Conservation (phyloP, 92 coral and sea anemone species). For the Plumapathes pennacea region DNA sequence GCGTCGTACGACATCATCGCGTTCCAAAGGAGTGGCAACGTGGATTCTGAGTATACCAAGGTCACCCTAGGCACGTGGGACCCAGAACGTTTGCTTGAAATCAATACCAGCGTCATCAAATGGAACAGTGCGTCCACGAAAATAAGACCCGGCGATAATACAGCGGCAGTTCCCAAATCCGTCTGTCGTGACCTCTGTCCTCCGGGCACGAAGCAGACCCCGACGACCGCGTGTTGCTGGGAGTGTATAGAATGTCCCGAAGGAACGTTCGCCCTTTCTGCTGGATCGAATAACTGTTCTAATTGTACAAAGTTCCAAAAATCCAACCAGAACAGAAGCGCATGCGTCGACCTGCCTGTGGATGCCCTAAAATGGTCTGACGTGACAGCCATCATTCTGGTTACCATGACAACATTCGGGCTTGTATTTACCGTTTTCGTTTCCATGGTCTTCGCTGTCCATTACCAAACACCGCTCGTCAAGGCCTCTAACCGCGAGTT, state of each 20-base stretch:
- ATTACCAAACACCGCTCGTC: slow-evolving; percentile 56
- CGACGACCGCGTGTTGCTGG: slow-evolving; percentile 69
- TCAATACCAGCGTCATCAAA: slow-evolving; percentile 26
- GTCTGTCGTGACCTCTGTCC: slow-evolving; percentile 64
- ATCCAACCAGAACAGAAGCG: slow-evolving; percentile 38
- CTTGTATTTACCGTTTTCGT: slow-evolving; percentile 27
- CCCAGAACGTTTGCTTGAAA: slow-evolving; percentile 15
- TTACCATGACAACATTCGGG: slow-evolving; percentile 33
- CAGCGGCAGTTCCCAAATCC: slow-evolving; percentile 43
- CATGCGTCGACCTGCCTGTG: slow-evolving; percentile 60
- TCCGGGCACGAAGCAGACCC: slow-evolving; percentile 62
- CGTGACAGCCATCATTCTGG: slow-evolving; percentile 40
- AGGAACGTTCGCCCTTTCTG: slow-evolving; percentile 29
- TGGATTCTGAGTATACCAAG: slow-evolving; percentile 21
- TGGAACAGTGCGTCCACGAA: slow-evolving; percentile 51
- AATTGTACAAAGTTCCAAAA: slow-evolving; percentile 45
- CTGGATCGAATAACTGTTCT: slow-evolving; percentile 54
- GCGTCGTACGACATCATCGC: slow-evolving; percentile 64
- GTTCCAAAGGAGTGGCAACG: slow-evolving; percentile 35
- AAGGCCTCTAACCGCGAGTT: slow-evolving; percentile 65
- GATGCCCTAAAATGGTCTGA: slow-evolving; percentile 57
- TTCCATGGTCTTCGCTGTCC: slow-evolving; percentile 14
- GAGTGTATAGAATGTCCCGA: slow-evolving; percentile 66
- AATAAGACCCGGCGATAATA: neutral
- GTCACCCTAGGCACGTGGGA: slow-evolving; percentile 63